A percentile compares a stretch with the other conserved stretches of the same genome.
These are phyloP conservation scores for Micromys minutus DNA, from an alignment of 2,113 vertebrate genomes.

Conservation along the genomic window DNA sequence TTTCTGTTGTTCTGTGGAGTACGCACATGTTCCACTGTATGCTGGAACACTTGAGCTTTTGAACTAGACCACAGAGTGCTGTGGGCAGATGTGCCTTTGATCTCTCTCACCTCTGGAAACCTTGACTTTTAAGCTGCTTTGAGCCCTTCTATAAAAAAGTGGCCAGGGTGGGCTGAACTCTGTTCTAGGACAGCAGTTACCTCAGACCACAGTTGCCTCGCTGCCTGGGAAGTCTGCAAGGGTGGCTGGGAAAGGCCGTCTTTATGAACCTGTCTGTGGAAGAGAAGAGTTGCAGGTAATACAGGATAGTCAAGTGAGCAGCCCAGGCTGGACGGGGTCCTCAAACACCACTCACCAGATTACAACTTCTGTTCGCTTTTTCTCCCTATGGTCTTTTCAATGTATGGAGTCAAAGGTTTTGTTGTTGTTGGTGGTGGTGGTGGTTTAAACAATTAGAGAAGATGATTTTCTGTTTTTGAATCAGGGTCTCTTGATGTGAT, in stretches of 20 bases:
- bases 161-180: neutral
- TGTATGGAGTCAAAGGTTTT: neutral
- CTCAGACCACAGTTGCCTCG: neutral
- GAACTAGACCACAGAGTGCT: slow-evolving; percentile 71
- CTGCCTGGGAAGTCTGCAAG: neutral
- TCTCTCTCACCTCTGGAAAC: slow-evolving; percentile 81
- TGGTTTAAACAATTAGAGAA: neutral
- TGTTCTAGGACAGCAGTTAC: neutral
- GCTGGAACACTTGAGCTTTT: slow-evolving; percentile 74
- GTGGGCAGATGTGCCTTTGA: slow-evolving; percentile 62
- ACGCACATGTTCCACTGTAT: slow-evolving; percentile 78
- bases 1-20: neutral
- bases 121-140: slow-evolving; percentile 78
- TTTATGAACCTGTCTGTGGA: neutral
- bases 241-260: too few relatives aligned
- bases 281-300: too few relatives aligned
- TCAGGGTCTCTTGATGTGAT: neutral
- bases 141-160: slow-evolving; percentile 19
- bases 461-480: neutral
- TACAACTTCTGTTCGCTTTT: neutral
- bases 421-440: neutral
- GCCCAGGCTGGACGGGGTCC: neutral
- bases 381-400: neutral
- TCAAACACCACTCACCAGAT: neutral
- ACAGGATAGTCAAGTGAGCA: rapidly evolving